phyloP scores from a whole-genome alignment of 2,113 vertebrate species.

The Xenotilapia leptura region DNA sequence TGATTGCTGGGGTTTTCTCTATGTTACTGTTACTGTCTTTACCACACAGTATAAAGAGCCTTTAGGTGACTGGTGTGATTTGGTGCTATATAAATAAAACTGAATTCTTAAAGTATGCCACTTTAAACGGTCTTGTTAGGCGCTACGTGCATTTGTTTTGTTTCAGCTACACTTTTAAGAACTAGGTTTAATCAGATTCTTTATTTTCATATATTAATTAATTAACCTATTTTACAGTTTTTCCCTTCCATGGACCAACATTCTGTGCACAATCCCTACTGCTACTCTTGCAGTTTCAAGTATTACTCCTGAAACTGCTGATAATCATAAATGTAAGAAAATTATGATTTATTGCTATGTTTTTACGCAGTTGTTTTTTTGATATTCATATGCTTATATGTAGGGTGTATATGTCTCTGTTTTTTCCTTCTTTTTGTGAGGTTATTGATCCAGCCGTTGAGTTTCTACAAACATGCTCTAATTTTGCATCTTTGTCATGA shows the following conservation, averaged over 20 bases:
- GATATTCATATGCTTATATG: no score
- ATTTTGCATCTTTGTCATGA: not conserved
- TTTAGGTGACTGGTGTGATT: not conserved
- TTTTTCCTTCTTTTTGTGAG: fast-evolving
- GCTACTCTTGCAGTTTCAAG: not conserved
- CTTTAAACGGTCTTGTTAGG: not conserved
- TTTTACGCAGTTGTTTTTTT: not conserved
- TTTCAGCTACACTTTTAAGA: not conserved
- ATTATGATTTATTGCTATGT: not conserved
- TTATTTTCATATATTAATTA: not conserved
- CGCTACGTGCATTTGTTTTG: fast-evolving
- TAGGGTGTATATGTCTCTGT: not conserved
- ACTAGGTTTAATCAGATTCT: fast-evolving
- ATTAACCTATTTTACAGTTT: not conserved
- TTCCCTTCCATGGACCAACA: not conserved
- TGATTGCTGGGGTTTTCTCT: not conserved
- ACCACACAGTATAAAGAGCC: not conserved
- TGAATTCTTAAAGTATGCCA: not conserved
- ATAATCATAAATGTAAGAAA: not conserved
- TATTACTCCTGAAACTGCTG: not conserved
- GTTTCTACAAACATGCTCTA: not conserved
- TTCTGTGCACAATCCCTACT: not conserved
- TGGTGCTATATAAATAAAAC: not conserved
- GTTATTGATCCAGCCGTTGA: not conserved
- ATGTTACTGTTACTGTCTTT: not conserved